Evolutionary conservation across 2,797 vertebrate species (phyloP), one percentile per base, ranked within the genome.

Genomic region (Lagocephalus sceleratus): DNA sequence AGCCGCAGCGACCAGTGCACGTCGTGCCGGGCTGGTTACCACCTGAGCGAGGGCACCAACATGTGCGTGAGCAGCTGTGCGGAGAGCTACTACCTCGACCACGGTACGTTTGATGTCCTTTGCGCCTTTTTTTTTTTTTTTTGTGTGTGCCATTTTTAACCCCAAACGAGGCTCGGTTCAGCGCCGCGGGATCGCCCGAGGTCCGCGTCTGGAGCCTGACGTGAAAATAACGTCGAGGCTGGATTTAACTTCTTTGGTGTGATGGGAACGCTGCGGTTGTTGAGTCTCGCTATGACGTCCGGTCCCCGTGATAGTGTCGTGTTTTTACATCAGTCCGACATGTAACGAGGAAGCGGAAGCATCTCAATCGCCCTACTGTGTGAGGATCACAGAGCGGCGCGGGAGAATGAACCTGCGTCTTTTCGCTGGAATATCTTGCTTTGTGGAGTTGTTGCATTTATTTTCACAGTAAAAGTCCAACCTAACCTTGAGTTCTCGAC

Each of bases 1-100:
- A 92, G 95, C 81, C 96, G 94, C 7, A 91, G 87, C 6, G 94
- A 98, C 86, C 95, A 98, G 82, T 99, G 97, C 85, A 90, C 92
- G 58, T 88, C 94, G 46, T 99, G 97, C 76, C 93, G 96, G 87
- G 69, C 89, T 5, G 94, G 95, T 22, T 94, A 92, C 85, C 94
- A 95, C 85, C 90, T 99, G 69, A 92, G 90, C 25, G 96, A 98
- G 86, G 94, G 93, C 56, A 85, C 89, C 78, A 94, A 91, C 87
- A 93, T 84, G 43, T 99, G 97, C 51, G 83, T 93, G 39, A 87
- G 88, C 71, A 91, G 67, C 87, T 99, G 97, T 70, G 91, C 87
- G 2, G 94, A 96, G n/a, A 84, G 93, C 54, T 94, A 92, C 74
- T 98, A 94, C 88, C 90, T 96, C 48, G 90, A 92, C 47, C 74